These are phyloP conservation scores for Teinopalpus imperialis DNA, from an alignment of 2,888 invertebrate species.

Conservation along the genomic window DNA sequence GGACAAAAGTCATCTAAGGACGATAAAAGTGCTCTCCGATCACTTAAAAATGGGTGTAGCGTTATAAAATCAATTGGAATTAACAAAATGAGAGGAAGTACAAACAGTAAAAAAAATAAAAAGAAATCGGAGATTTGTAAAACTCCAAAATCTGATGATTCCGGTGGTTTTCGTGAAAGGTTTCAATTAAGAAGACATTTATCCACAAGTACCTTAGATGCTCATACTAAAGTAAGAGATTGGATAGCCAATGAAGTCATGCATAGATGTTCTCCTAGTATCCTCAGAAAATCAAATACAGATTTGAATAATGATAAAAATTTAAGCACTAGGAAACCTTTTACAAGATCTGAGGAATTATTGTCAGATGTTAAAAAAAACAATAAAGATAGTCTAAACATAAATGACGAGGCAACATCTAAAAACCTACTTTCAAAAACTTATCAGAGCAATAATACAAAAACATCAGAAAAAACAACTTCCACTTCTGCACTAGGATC, in stretches of 20 bases:
- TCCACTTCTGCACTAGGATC: constrained; percentile 73
- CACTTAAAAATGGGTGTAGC: constrained; percentile 80
- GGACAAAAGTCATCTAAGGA: constrained; percentile 72
- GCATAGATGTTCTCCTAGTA: constrained; percentile 86
- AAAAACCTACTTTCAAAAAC: constrained; percentile 46
- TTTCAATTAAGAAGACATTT: constrained; percentile 87
- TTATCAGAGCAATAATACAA: constrained; percentile 47
- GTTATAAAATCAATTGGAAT: constrained; percentile 81
- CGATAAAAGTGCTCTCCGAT: constrained; percentile 66
- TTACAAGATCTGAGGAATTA: constrained; percentile 72
- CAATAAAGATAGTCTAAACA: constrained; percentile 45
- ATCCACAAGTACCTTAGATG: constrained; percentile 91
- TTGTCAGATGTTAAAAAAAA: constrained; percentile 57
- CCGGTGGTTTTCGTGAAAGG: constrained; percentile 80
- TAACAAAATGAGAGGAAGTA: constrained; percentile 76
- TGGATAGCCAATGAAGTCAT: constrained; percentile 93
- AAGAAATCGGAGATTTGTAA: constrained; percentile 76
- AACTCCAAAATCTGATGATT: constrained; percentile 80
- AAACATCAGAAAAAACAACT: constrained; percentile 72
- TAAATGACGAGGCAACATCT: constrained; percentile 38
- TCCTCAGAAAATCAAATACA: constrained; percentile 78
- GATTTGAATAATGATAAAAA: constrained; percentile 58
- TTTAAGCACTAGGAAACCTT: constrained; percentile 51
- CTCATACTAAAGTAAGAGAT: constrained; percentile 92
- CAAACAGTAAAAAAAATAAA: constrained; percentile 77